These are phyloP conservation scores for Plotosus lineatus DNA, from an alignment of 2,113 vertebrate genomes.

Conservation along the genomic window DNA sequence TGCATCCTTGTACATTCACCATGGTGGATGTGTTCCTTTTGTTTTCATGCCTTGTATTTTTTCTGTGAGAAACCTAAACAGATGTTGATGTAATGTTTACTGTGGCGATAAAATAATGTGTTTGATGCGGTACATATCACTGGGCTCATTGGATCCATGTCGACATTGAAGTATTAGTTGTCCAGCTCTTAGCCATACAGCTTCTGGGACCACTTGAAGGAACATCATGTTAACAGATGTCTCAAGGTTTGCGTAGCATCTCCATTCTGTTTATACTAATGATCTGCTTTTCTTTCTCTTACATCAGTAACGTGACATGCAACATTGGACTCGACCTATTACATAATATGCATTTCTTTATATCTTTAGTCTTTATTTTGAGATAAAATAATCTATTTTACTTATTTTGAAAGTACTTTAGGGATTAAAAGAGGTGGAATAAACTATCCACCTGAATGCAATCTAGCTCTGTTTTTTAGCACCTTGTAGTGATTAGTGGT, in stretches of 20 bases:
- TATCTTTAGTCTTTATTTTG: conserved; percentile 72
- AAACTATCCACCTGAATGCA: conserved; percentile 54
- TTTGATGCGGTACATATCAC: conserved; percentile 52
- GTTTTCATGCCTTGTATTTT: conserved; percentile 46
- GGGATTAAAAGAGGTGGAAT: conserved; percentile 45
- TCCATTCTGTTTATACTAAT: conserved; percentile 48
- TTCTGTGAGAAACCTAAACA: conserved; percentile 58
- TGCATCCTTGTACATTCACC: conserved; percentile 73
- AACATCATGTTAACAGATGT: background rate
- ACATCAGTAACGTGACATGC: conserved; percentile 74
- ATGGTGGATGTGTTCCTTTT: conserved; percentile 69
- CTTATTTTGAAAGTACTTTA: conserved; percentile 63
- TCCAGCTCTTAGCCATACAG: conserved; percentile 34
- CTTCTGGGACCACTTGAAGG: conserved; percentile 31
- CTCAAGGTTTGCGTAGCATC: conserved; percentile 28
- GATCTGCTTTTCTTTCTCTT: conserved; percentile 58
- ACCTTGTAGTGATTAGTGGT: conserved; percentile 24
- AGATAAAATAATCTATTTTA: conserved; percentile 72
- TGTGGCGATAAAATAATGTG: conserved; percentile 62
- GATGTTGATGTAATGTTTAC: conserved; percentile 73
- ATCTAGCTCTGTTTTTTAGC: conserved; percentile 16
- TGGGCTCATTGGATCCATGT: conserved; percentile 38
- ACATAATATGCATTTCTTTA: conserved; percentile 72
- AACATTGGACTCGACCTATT: conserved; percentile 72
- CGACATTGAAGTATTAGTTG: conserved; percentile 46